Conservation (phyloP, 2,888 invertebrate species). For the Coremacera marginata region DNA sequence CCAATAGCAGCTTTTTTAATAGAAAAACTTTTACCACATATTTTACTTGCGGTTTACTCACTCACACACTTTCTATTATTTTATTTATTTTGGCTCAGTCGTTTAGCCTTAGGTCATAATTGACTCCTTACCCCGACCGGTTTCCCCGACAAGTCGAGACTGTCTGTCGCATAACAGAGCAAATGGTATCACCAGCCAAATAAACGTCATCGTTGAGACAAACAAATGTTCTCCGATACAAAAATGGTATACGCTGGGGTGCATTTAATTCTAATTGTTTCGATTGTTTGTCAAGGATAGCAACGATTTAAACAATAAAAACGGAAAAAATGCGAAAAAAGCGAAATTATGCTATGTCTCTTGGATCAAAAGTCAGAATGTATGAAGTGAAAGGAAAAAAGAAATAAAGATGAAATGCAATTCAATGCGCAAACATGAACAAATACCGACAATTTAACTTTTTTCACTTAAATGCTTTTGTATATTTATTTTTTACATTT, state of each 20-base stretch:
- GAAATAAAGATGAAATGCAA: conserved; percentile 45
- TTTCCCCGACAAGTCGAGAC: no score
- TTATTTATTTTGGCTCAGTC: no score
- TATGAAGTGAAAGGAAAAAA: conserved; percentile 34
- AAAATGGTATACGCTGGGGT: conserved; percentile 52
- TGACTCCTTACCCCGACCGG: no score
- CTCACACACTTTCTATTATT: no score
- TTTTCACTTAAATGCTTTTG: conserved; percentile 10
- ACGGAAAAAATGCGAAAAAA: background rate
- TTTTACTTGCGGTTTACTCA: no score
- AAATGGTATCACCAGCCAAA: background rate
- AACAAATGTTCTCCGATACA: background rate
- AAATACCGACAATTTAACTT: conserved; percentile 34
- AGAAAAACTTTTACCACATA: no score
- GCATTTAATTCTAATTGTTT: conserved; percentile 65
- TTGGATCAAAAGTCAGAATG: conserved; percentile 17
- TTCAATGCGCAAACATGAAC: conserved; percentile 46
- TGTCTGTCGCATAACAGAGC: no score
- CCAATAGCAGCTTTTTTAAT: no score
- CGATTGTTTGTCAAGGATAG: conserved; percentile 56
- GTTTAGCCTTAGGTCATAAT: no score
- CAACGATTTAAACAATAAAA: background rate
- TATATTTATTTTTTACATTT: background rate
- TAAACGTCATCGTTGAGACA: conserved; percentile 29
- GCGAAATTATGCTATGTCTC: background rate